These are phyloP conservation scores for Lepidothrix coronata DNA, from an alignment of 2,113 vertebrate species.

Conservation along the genomic window DNA sequence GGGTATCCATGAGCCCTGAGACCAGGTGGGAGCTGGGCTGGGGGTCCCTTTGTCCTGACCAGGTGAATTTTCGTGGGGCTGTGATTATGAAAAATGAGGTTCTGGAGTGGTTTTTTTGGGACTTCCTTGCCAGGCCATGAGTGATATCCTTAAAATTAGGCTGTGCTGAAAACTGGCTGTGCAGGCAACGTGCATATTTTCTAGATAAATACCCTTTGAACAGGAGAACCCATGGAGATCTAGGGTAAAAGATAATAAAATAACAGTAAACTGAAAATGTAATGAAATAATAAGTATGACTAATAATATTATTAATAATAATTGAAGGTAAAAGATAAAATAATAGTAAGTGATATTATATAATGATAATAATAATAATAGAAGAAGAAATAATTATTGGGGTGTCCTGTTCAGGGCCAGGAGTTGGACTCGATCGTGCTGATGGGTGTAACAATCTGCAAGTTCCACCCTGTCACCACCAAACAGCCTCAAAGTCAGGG, in stretches of 20 bases:
- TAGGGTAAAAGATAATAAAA: not conserved
- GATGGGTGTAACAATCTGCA: not conserved
- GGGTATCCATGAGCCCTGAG: not conserved
- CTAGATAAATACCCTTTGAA: not conserved
- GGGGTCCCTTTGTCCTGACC: not conserved
- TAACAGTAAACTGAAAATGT: not conserved
- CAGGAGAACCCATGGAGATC: not conserved
- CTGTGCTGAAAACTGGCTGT: not conserved
- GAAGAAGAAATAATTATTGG: not conserved
- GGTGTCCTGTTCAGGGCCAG: not conserved
- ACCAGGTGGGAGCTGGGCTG: not conserved
- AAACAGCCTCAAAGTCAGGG: not conserved
- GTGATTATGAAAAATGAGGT: not conserved
- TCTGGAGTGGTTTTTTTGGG: not conserved
- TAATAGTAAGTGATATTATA: too few species aligned
- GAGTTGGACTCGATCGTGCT: not conserved
- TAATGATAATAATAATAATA: too few species aligned
- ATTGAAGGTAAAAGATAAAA: not conserved
- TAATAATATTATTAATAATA: not conserved
- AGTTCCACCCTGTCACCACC: fast-evolving
- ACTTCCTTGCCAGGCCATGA: not conserved
- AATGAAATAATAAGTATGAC: not conserved
- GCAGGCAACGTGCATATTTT: not conserved
- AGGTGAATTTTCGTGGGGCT: not conserved
- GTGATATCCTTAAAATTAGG: not conserved